Evolutionary conservation across 2,888 invertebrate species (phyloP).

Genomic region (Anodontia alba): DNA sequence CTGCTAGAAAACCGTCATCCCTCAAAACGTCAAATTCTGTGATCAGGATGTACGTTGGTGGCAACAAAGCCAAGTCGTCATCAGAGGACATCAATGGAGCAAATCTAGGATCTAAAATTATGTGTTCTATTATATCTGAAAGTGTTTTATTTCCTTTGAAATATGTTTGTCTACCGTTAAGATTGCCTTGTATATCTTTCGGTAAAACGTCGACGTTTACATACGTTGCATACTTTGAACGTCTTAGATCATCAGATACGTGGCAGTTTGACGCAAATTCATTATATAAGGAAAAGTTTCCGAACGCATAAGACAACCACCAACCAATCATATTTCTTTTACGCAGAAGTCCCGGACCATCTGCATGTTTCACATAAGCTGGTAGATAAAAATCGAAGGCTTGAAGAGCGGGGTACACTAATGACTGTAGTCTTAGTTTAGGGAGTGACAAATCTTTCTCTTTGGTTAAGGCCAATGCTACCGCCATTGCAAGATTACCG

Average conservation of each 20-base stretch:
- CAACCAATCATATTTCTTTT: constrained; percentile 53
- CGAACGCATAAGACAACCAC: constrained; percentile 63
- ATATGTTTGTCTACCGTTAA: background rate
- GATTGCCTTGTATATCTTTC: constrained; percentile 24
- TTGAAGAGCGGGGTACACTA: constrained; percentile 65
- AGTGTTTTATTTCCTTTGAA: constrained; percentile 10
- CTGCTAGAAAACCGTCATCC: constrained; percentile 65
- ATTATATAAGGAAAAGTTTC: constrained; percentile 20
- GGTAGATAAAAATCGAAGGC: constrained; percentile 80
- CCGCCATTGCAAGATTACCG: constrained; percentile 73
- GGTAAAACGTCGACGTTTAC: constrained; percentile 54
- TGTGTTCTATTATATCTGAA: constrained; percentile 29
- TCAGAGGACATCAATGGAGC: constrained; percentile 61
- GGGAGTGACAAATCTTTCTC: constrained; percentile 49
- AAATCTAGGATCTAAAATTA: constrained; percentile 54
- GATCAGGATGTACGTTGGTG: constrained; percentile 58
- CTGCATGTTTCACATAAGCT: constrained; percentile 57
- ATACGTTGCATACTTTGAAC: constrained; percentile 29
- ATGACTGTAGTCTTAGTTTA: constrained; percentile 49
- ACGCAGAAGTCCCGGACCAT: constrained; percentile 49
- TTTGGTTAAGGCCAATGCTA: constrained; percentile 55
- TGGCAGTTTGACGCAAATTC: constrained; percentile 39
- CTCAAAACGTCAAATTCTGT: constrained; percentile 63
- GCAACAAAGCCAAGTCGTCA: constrained; percentile 54
- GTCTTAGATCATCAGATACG: constrained; percentile 34